Conservation (phyloP, 2,113 vertebrate genomes). For the Melospiza georgiana region DNA sequence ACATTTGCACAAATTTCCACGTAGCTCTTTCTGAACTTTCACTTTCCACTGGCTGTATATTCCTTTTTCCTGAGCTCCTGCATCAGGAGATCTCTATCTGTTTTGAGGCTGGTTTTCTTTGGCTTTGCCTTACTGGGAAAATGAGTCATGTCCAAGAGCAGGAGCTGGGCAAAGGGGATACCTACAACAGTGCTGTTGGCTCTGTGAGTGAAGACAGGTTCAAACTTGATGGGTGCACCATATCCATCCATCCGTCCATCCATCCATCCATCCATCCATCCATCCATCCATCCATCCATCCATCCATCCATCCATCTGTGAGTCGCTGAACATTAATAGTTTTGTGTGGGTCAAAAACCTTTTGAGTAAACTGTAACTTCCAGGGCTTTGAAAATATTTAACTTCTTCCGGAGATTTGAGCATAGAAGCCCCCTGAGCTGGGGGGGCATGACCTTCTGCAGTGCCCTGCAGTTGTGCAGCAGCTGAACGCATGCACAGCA, state of each 20-base stretch:
- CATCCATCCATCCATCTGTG: background rate
- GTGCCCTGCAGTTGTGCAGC: background rate
- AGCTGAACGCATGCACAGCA: background rate
- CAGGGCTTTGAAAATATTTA: background rate
- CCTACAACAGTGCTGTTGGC: background rate
- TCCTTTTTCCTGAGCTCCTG: background rate
- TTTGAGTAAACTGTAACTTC: background rate
- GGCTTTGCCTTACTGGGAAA: background rate
- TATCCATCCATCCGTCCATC: background rate
- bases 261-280: background rate
- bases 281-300: background rate
- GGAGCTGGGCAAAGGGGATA: background rate
- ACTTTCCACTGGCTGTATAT: background rate
- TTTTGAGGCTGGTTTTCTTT: background rate
- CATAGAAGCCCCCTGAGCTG: background rate
- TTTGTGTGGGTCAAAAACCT: background rate
- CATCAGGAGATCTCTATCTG: background rate
- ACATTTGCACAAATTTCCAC: background rate
- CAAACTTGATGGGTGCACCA: background rate
- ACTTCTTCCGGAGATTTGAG: background rate
- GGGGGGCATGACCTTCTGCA: background rate
- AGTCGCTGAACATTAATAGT: background rate
- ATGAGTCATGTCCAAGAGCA: background rate
- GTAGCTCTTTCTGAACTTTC: background rate
- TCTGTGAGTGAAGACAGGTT: background rate